These are phyloP conservation scores for Cichladusa arquata DNA, from an alignment of 2,113 vertebrate species.

Conservation along the genomic window DNA sequence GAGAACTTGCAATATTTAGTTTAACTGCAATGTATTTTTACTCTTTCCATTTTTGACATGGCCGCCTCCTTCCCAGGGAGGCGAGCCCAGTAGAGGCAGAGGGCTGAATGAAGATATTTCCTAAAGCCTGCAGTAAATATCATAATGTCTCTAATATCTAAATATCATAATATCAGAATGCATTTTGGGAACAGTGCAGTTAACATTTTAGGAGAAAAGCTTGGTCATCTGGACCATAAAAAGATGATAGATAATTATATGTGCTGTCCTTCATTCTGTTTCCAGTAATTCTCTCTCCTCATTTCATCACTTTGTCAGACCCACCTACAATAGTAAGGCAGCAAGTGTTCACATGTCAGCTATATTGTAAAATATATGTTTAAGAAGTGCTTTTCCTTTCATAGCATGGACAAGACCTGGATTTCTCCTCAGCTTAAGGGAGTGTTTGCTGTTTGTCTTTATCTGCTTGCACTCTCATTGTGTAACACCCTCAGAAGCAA, in stretches of 20 bases:
- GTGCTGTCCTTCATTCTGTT: not conserved
- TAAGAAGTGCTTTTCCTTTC: not conserved
- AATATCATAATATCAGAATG: too few relatives aligned
- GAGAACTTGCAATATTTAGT: not conserved
- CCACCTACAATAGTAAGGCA: not conserved
- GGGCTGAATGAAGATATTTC: not conserved
- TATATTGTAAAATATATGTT: fast-evolving
- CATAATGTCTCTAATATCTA: not conserved
- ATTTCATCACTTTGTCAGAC: not conserved
- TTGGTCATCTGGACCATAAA: not conserved
- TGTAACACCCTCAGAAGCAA: not conserved
- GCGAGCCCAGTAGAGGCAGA: not conserved
- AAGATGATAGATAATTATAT: not conserved
- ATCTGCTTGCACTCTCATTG: not conserved
- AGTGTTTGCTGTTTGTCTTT: not conserved
- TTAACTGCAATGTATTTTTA: not conserved
- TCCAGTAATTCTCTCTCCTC: not conserved
- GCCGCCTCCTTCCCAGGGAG: not conserved
- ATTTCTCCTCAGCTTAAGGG: not conserved
- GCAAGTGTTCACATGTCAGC: not conserved
- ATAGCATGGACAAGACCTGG: fast-evolving
- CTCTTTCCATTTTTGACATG: not conserved
- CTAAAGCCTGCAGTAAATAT: not conserved
- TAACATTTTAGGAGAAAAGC: not conserved
- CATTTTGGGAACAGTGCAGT: not conserved